Percentiles rank a stretch among this genome's conserved stretches.
Evolutionary conservation across 2,888 invertebrate genomes (phyloP).

Genomic region (Hemicrepidius hirtus): DNA sequence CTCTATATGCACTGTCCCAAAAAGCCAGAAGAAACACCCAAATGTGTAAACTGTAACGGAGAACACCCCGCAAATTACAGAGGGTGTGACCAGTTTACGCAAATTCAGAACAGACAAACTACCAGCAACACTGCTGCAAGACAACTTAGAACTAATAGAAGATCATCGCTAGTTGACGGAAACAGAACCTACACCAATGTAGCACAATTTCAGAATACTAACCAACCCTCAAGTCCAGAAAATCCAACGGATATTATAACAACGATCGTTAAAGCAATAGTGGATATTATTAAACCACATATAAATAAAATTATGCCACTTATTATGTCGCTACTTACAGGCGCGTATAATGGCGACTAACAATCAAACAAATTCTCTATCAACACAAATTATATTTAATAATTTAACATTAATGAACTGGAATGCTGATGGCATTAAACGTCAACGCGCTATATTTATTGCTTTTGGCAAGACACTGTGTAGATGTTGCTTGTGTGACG

Average conservation of each 20-base stretch:
- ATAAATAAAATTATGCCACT: neutral
- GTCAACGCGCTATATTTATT: slow-evolving; percentile 5
- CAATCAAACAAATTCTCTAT: neutral
- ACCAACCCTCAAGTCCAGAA: neutral
- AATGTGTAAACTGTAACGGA: too few relatives aligned
- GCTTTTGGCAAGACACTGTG: neutral
- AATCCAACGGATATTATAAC: neutral
- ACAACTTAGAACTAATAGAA: too few relatives aligned
- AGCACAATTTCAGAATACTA: too few relatives aligned
- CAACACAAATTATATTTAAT: slow-evolving; percentile 9
- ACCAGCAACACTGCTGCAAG: too few relatives aligned
- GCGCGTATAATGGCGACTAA: neutral
- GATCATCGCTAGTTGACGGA: neutral
- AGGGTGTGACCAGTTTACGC: too few relatives aligned
- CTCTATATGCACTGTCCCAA: too few relatives aligned
- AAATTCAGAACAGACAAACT: too few relatives aligned
- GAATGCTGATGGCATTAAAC: slow-evolving; percentile 7
- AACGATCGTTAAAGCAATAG: neutral
- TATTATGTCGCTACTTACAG: slow-evolving; percentile 1
- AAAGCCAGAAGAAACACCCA: too few relatives aligned
- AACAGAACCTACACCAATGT: neutral
- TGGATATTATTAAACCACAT: too few relatives aligned
- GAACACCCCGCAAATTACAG: too few relatives aligned
- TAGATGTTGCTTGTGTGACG: too few relatives aligned
- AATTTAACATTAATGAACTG: slow-evolving; percentile 17